These are phyloP conservation scores for Plebejus melissa DNA, from an alignment of 2,888 invertebrate genomes.

Conservation along the genomic window DNA sequence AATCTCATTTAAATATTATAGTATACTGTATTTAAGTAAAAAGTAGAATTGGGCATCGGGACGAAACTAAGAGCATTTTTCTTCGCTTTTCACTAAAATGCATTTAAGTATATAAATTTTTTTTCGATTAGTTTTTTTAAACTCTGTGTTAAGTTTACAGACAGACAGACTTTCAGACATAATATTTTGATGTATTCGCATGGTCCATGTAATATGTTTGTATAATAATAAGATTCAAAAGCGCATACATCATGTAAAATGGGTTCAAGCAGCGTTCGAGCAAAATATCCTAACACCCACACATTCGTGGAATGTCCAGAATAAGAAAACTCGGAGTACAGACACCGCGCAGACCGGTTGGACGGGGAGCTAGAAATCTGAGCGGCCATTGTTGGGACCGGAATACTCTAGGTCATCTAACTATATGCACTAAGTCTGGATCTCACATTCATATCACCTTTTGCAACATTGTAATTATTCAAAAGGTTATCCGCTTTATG, in stretches of 20 bases:
- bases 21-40: no score
- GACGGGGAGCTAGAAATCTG: conserved; percentile 57
- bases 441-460: conserved; percentile 19
- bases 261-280: neutral
- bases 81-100: no score
- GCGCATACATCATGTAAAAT: neutral
- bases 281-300: conserved; percentile 31
- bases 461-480: conserved; percentile 20
- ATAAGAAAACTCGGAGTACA: conserved; percentile 37
- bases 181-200: neutral
- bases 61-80: no score
- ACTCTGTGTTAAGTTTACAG: no score
- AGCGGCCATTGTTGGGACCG: conserved; percentile 54
- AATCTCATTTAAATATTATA: neutral
- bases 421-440: conserved; percentile 31
- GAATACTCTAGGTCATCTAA: conserved; percentile 50
- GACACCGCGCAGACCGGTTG: conserved; percentile 48
- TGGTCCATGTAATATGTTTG: neutral
- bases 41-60: no score
- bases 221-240: neutral
- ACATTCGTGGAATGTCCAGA: conserved; percentile 33
- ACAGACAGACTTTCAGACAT: neutral
- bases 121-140: no score
- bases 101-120: no score
- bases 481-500: neutral